These are phyloP conservation scores for Corticium candelabrum DNA, from an alignment of 37 sponge, comb jelly and placozoan species.

Conservation along the genomic window DNA sequence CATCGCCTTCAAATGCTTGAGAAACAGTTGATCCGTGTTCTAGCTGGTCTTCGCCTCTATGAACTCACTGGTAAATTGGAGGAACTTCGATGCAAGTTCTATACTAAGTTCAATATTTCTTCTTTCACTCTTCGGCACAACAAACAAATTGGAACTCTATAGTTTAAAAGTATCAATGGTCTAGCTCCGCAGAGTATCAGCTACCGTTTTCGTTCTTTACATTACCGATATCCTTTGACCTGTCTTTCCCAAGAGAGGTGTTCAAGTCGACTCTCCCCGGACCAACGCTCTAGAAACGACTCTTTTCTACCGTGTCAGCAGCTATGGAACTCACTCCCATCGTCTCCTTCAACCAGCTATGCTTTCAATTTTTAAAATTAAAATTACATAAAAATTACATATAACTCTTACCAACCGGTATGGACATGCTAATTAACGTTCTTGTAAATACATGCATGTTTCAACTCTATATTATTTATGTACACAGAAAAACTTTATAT, in stretches of 20 bases:
- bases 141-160: background rate
- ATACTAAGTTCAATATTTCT: background rate
- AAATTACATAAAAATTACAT: too few relatives aligned
- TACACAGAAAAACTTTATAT: too few relatives aligned
- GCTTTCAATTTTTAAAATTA: background rate
- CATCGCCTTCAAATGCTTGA: background rate
- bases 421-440: too few relatives aligned
- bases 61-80: background rate
- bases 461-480: too few relatives aligned
- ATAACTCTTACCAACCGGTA: too few relatives aligned
- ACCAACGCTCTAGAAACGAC: background rate
- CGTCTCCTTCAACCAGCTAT: background rate
- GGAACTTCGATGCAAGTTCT: background rate
- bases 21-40: background rate
- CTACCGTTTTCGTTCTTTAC: background rate
- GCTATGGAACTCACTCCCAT: background rate
- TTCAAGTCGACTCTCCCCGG: background rate
- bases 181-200: background rate
- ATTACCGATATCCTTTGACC: too few relatives aligned
- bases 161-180: background rate
- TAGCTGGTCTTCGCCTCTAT: background rate
- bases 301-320: background rate
- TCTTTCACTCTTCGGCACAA: background rate
- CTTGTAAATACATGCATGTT: too few relatives aligned
- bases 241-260: background rate